These are phyloP conservation scores for Tachysurus vachellii DNA, from an alignment of 2,113 vertebrate genomes.

Conservation along the genomic window DNA sequence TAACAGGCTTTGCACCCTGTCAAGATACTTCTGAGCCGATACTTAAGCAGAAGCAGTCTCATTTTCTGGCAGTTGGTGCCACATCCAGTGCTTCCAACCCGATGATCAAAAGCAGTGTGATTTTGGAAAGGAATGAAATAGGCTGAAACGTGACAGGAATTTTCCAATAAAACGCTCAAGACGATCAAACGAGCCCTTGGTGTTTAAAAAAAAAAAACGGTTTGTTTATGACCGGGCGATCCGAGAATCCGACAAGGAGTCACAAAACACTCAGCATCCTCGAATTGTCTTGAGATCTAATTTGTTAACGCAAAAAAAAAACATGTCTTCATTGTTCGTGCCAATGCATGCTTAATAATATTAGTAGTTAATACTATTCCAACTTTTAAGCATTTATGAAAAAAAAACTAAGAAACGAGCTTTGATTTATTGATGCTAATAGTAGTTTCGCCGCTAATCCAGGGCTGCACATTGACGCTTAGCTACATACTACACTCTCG, in stretches of 20 bases:
- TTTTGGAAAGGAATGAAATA: conserved; percentile 51
- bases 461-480: background rate
- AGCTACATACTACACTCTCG: background rate
- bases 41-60: conserved; percentile 45
- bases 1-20: background rate
- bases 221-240: conserved; percentile 28
- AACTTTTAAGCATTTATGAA: background rate
- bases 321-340: background rate
- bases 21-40: background rate
- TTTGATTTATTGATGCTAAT: background rate
- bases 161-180: conserved; percentile 39
- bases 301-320: background rate
- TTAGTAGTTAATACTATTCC: background rate
- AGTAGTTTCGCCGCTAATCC: background rate
- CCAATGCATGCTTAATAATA: background rate
- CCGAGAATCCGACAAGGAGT: background rate
- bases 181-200: conserved; percentile 25
- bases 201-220: conserved; percentile 31
- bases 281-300: background rate
- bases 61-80: conserved; percentile 9
- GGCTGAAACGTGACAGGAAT: conserved; percentile 20
- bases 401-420: background rate
- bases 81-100: conserved; percentile 41
- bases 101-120: conserved; percentile 49
- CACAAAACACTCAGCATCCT: background rate